Conservation (phyloP, 2,113 vertebrate species). For the Salvelinus sp. region DNA sequence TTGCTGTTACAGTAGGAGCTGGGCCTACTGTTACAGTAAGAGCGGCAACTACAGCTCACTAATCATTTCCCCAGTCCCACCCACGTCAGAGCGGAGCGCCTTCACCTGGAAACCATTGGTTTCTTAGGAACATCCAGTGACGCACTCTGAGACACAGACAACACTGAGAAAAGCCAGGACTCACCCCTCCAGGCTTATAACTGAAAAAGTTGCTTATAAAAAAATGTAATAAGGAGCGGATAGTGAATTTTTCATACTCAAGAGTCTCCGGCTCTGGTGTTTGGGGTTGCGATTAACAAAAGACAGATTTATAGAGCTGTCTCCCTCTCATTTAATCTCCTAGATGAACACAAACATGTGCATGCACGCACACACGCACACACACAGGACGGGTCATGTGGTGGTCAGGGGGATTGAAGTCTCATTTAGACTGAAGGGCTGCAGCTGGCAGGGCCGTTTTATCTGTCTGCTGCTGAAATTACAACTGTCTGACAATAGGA, state of each 20-base stretch:
- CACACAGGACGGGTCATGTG: not conserved
- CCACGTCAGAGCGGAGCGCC: not conserved
- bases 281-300: not conserved
- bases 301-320: too few relatives aligned
- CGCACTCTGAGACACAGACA: not conserved
- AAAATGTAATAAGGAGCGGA: not conserved
- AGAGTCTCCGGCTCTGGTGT: not conserved
- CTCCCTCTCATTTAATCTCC: too few relatives aligned
- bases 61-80: not conserved
- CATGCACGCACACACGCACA: too few relatives aligned
- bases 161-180: not conserved
- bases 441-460: not conserved
- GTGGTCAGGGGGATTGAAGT: not conserved
- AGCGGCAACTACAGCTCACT: constrained; percentile 1
- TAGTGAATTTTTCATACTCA: not conserved
- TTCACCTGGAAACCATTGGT: not conserved
- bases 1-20: too few relatives aligned
- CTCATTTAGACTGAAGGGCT: not conserved
- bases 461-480: not conserved
- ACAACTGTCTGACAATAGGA: not conserved
- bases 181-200: not conserved
- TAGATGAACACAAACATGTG: too few relatives aligned
- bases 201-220: not conserved
- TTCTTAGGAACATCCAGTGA: not conserved
- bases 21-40: too few relatives aligned